Conservation (phyloP, 2,888 invertebrate species). For the Chymomyza fuscimana region DNA sequence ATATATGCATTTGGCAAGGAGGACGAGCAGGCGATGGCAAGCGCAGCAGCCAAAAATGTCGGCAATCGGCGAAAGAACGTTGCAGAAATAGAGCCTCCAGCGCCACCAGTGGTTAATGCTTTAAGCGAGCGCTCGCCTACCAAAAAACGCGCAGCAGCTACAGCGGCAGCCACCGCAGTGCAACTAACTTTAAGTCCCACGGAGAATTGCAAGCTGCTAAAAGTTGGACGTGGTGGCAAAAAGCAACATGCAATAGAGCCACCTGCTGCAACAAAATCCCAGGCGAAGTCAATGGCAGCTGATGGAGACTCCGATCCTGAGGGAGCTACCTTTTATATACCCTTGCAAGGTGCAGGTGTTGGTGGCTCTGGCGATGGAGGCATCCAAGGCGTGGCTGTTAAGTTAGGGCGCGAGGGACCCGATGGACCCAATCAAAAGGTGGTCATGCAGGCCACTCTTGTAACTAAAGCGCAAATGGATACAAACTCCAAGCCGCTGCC, state of each 20-base stretch:
- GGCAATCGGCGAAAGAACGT: constrained; percentile 79
- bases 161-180: constrained; percentile 72
- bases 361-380: constrained; percentile 77
- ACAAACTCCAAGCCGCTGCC: constrained; percentile 78
- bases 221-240: constrained; percentile 79
- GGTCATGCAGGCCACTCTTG: constrained; percentile 83
- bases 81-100: constrained; percentile 22
- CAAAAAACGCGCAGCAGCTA: constrained; percentile 64
- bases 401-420: constrained; percentile 84
- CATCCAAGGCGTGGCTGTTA: constrained; percentile 84
- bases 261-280: constrained; percentile 38
- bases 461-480: constrained; percentile 82
- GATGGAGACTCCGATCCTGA: constrained; percentile 81
- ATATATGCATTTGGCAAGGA: constrained; percentile 87
- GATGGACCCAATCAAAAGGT: constrained; percentile 84
- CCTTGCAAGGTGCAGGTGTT: constrained; percentile 81
- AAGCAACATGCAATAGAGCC: constrained; percentile 18
- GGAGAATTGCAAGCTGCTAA: constrained; percentile 81
- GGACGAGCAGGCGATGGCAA: constrained; percentile 80
- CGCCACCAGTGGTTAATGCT: constrained; percentile 42
- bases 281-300: not conserved
- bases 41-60: constrained; percentile 56
- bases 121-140: constrained; percentile 60
- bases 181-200: constrained; percentile 79
- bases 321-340: constrained; percentile 84